Evolutionary conservation across 2,797 vertebrate genomes (phyloP), one percentile per base, ranked within the genome.

Genomic region (Xenopus petersii): DNA sequence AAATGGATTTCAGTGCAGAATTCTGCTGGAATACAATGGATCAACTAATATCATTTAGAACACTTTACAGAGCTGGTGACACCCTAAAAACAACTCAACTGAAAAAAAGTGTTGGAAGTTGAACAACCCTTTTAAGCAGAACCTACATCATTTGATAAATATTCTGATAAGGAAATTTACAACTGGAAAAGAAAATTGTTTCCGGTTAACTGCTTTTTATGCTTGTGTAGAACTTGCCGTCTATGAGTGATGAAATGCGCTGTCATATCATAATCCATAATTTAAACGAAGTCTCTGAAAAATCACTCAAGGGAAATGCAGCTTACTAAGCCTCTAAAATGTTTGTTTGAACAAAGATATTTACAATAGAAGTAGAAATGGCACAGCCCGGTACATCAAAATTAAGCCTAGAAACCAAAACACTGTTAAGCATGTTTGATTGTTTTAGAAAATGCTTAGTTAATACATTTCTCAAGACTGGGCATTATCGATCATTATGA

Each of bases 231-330:
- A 17, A 56, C 16, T 64, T 47, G 15, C 12, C 12, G 1, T 47
- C 13, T 64, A 46, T 33, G 16, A 46, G 15, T 30, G 16, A 64
- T 47, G 16, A 64, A 64, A 42, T 47, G 16, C 6, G 30, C 33
- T 64, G 62, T 64, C 62, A 64, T 9, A 9, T 60, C 8, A 21
- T 13, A 64, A 47, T 17, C 36, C 62, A 64, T 47, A 64, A 13
- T 16, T 8, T 17, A 42, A 46, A 64, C 47, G 30, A 36, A 8
- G 1, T 12, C 59, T 26, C 11, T 1, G 33, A 63, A 64, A 64
- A 64, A n/a, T 33, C n/a, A 47, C 15, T 46, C 36, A 46, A 10
- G 16, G 46, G 5, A 15, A n/a, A 46, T 21, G n/a, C 62, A 46
- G n/a, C 6, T 64, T 13, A 64, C 36, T 6, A 6, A 36, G 24